Evolutionary conservation across 2,888 invertebrate species (phyloP).

Genomic region (Agriopis aurantiaria): DNA sequence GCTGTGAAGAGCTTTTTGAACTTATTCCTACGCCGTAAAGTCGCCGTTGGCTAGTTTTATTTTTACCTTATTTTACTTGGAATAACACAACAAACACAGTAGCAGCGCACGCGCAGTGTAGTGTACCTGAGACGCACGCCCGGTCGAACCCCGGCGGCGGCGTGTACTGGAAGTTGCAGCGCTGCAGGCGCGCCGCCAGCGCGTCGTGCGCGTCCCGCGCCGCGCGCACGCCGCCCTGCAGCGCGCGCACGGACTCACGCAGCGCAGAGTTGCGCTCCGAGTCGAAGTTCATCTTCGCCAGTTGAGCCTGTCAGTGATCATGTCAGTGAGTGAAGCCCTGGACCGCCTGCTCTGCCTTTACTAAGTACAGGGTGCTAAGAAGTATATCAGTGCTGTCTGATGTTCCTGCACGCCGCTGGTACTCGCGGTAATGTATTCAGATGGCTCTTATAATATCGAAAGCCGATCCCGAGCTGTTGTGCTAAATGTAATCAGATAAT

Average conservation of each 20-base stretch:
- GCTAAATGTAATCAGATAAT: too few relatives aligned
- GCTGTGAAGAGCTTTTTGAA: too few relatives aligned
- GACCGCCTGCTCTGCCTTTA: too few relatives aligned
- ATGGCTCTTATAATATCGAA: too few relatives aligned
- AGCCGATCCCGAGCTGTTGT: too few relatives aligned
- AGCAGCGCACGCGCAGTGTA: slow-evolving; percentile 9
- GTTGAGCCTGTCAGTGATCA: slow-evolving; percentile 71
- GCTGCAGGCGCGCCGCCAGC: slow-evolving; percentile 86
- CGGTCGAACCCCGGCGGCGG: slow-evolving; percentile 92
- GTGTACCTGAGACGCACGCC: slow-evolving; percentile 61
- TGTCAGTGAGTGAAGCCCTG: neutral
- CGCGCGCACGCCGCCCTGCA: slow-evolving; percentile 82
- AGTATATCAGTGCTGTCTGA: too few relatives aligned
- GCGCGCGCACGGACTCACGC: slow-evolving; percentile 74
- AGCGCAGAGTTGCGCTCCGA: slow-evolving; percentile 87
- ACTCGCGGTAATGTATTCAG: too few relatives aligned
- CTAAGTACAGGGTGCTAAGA: too few relatives aligned
- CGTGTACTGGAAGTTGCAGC: slow-evolving; percentile 89
- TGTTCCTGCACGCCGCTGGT: too few relatives aligned
- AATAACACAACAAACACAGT: neutral
- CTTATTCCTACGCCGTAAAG: too few relatives aligned
- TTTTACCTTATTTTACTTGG: too few relatives aligned
- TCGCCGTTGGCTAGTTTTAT: too few relatives aligned
- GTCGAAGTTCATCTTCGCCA: slow-evolving; percentile 86
- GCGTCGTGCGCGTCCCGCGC: slow-evolving; percentile 79